Evolutionary conservation across 2,888 invertebrate genomes (phyloP), one percentile per base, ranked within the genome.

Genomic region (Tiliacea citrago): DNA sequence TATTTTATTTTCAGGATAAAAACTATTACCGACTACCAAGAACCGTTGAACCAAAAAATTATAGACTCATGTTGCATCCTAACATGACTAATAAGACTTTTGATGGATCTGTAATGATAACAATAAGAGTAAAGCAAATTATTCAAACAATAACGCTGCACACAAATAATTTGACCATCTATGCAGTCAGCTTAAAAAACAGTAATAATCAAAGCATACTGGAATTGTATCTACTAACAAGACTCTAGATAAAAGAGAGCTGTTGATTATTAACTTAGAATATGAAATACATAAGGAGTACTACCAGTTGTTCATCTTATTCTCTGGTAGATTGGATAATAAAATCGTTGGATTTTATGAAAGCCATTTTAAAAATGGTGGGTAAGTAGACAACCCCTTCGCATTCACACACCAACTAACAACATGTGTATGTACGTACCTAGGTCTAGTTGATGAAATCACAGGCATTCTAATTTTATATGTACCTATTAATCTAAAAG

Each of bases 21-120:
- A 42, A 80, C 21, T 86, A 88, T 73, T 93, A 93, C 79, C 90
- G 94, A 72, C 91, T 98, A 18, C 97, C 98, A 2, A 93, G 92
- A 53, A 90, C 96, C 58, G 93, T 98, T 0, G 90, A 94, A 49
- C 98, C 98, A 0, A 88, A 92, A 29, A 96, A 97, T 79, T 98
- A 98, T 90, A 97, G 98, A 86, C 93, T 98, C 7, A 95, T 94
- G 68, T 92, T 98, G 51, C 94, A 97, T 89, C 98, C 98, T 0
- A 94, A 98, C 87, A 94, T 98, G 79, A 92, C 91, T 9, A 93
- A 91, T 55, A 97, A 97, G 92, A 96, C 81, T 90, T 96, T 88
- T 97, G 97, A 76, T 62, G 98, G 98, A 21, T 94, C 92, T 68
- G 97, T 97, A 0, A 89, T 83, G 0, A 97, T 97, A 60, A 85